phyloP scores from a whole-genome alignment of 2,113 vertebrate genomes.

The Xiphias gladius region DNA sequence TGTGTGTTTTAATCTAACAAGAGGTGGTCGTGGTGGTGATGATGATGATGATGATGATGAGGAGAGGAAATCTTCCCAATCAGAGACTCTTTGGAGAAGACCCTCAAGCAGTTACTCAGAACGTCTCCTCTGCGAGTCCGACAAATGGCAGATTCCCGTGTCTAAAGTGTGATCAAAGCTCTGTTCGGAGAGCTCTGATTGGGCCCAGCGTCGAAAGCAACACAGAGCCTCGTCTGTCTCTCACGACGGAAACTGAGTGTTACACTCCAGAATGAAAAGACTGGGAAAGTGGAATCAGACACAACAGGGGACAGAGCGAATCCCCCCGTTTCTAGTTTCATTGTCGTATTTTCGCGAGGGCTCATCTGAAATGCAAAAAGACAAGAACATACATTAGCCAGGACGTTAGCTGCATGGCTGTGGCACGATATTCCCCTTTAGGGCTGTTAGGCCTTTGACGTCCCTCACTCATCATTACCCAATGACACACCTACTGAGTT shows the following conservation, averaged over 20 bases:
- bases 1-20: not conserved
- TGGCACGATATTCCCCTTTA: too few relatives aligned
- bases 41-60: conserved; percentile 21
- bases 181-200: conserved; percentile 45
- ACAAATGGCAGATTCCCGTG: conserved; percentile 20
- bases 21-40: not conserved
- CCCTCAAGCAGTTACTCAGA: conserved; percentile 5
- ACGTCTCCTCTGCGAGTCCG: conserved; percentile 14
- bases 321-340: not conserved
- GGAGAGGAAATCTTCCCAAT: conserved; percentile 42
- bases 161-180: conserved; percentile 55
- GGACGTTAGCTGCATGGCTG: too few relatives aligned
- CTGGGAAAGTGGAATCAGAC: not conserved
- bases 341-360: not conserved
- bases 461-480: too few relatives aligned
- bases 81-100: conserved; percentile 34
- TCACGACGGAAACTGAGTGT: conserved; percentile 20
- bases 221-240: conserved; percentile 32
- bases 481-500: too few relatives aligned
- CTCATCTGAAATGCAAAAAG: not conserved
- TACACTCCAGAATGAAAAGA: conserved; percentile 13
- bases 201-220: not conserved
- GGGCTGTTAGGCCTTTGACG: too few relatives aligned
- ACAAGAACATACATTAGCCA: not conserved
- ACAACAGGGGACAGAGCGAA: conserved; percentile 4